Evolutionary conservation across 2,888 invertebrate genomes (phyloP).

Genomic region (Sphaerophoria rueppellii): DNA sequence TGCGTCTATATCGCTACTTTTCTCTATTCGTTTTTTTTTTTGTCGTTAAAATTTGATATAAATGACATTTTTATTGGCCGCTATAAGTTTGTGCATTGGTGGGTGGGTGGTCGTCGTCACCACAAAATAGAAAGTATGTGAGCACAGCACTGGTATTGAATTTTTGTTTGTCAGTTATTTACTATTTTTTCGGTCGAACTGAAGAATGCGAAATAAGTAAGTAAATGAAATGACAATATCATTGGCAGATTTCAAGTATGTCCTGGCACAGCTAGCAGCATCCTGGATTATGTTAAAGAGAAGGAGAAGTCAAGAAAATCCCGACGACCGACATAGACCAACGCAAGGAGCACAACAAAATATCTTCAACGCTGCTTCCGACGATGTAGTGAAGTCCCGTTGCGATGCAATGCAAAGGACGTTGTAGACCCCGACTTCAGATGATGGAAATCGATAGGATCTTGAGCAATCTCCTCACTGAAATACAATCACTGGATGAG

Average conservation of each 20-base stretch:
- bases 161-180: constrained; percentile 67
- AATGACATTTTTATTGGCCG: constrained; percentile 70
- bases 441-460: constrained; percentile 62
- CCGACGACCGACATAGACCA: neutral
- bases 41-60: constrained; percentile 53
- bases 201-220: constrained; percentile 70
- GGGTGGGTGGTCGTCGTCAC: neutral
- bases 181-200: constrained; percentile 58
- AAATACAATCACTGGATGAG: constrained; percentile 13
- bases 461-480: constrained; percentile 23
- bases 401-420: constrained; percentile 59
- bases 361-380: constrained; percentile 13
- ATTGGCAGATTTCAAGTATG: constrained; percentile 71
- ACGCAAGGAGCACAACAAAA: neutral
- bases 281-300: constrained; percentile 61
- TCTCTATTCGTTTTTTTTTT: constrained; percentile 8
- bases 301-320: constrained; percentile 47
- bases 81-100: neutral
- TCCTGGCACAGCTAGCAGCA: constrained; percentile 48
- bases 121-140: no score
- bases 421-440: constrained; percentile 10
- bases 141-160: neutral
- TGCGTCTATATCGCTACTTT: constrained; percentile 7
- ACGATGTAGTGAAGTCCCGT: constrained; percentile 40
- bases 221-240: constrained; percentile 73